Evolutionary conservation across 1,140 invertebrate genomes (phyloP).

Genomic region (Aphelinus certus): DNA sequence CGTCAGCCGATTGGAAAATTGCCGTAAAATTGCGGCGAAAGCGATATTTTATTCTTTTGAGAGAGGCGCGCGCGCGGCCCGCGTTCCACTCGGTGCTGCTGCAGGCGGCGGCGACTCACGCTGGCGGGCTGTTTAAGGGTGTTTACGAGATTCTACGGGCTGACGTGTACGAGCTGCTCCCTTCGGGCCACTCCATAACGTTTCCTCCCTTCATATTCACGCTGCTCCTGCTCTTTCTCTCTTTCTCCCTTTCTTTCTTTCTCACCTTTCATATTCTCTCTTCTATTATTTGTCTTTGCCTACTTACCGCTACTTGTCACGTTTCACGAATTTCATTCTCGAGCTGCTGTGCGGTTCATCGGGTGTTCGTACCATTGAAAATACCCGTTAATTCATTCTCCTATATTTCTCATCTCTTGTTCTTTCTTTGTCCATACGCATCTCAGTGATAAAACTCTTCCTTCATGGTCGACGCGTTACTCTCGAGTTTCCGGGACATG

Average conservation of each 20-base stretch:
- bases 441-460: too few species aligned
- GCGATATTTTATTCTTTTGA: slow-evolving; percentile 64
- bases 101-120: slow-evolving; percentile 11
- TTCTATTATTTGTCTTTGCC: not conserved
- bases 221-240: slow-evolving; percentile 14
- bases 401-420: too few species aligned
- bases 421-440: too few species aligned
- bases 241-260: slow-evolving; percentile 26
- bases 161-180: slow-evolving; percentile 23
- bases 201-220: not conserved
- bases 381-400: too few species aligned
- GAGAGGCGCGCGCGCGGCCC: slow-evolving; percentile 25
- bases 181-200: too few species aligned
- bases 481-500: too few species aligned
- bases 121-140: slow-evolving; percentile 43
- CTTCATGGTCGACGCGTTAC: too few species aligned
- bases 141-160: slow-evolving; percentile 59
- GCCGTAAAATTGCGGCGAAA: slow-evolving; percentile 64
- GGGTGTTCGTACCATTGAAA: too few species aligned
- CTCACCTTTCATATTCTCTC: not conserved
- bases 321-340: too few species aligned
- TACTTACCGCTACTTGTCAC: too few species aligned
- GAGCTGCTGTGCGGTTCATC: too few species aligned
- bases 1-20: slow-evolving; percentile 61
- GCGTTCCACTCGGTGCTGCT: slow-evolving; percentile 25